A percentile compares a stretch with the other conserved stretches of the same genome.
Evolutionary conservation across 2,113 vertebrate genomes (phyloP).

Genomic region (Plecotus auritus): DNA sequence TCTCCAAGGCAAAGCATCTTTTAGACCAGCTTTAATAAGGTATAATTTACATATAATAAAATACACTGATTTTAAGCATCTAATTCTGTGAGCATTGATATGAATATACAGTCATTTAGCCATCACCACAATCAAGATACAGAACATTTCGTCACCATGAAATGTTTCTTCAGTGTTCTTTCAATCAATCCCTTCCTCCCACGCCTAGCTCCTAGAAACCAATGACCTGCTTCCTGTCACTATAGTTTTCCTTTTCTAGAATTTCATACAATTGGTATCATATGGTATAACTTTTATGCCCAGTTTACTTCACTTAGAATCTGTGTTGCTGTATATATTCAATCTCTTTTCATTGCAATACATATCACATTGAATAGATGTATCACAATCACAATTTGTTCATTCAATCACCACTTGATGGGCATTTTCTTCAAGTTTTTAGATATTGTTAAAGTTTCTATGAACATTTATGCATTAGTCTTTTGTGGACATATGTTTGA

Average conservation of each 20-base stretch:
- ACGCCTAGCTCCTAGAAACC: neutral
- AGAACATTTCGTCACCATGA: neutral
- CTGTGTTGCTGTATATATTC: neutral
- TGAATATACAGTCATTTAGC: neutral
- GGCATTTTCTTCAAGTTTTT: neutral
- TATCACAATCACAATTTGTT: neutral
- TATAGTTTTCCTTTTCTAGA: neutral
- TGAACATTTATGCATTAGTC: neutral
- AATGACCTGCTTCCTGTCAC: neutral
- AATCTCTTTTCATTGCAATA: neutral
- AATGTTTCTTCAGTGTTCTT: neutral
- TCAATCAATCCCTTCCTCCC: neutral
- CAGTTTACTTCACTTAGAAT: neutral
- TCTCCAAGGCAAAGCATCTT: neutral
- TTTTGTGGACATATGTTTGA: neutral
- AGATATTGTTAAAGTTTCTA: neutral
- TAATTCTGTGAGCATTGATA: neutral
- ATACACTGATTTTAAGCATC: neutral
- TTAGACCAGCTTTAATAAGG: neutral
- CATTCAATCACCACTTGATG: neutral
- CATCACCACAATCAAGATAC: neutral
- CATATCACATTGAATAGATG: neutral
- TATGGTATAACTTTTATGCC: neutral
- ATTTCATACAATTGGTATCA: neutral
- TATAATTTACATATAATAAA: neutral